These are phyloP conservation scores for Nycticryphes semicollaris DNA, from an alignment of 2,113 vertebrate genomes.

Conservation along the genomic window DNA sequence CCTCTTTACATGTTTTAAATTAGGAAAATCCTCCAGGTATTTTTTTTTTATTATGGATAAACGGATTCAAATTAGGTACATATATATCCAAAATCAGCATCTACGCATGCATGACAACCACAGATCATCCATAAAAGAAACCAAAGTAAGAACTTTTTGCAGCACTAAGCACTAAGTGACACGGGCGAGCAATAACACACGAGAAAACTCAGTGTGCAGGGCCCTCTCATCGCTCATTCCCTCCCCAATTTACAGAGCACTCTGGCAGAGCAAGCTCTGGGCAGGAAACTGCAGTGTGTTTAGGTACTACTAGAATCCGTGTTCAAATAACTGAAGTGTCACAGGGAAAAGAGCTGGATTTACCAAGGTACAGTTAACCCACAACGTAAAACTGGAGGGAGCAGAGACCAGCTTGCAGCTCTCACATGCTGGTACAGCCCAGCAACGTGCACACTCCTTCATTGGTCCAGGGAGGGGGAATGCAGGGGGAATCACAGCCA, in stretches of 20 bases:
- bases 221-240: not conserved
- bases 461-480: not conserved
- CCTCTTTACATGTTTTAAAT: not conserved
- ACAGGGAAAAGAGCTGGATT: not conserved
- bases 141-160: not conserved
- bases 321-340: not conserved
- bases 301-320: not conserved
- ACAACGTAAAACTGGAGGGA: not conserved
- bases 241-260: not conserved
- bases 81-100: not conserved
- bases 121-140: not conserved
- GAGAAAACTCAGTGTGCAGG: not conserved
- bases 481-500: accelerated
- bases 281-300: not conserved
- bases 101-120: not conserved
- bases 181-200: not conserved
- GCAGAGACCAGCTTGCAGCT: not conserved
- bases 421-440: not conserved
- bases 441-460: not conserved
- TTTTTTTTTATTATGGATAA: not conserved
- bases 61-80: not conserved
- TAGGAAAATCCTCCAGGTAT: not conserved
- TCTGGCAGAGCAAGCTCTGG: not conserved
- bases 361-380: not conserved
- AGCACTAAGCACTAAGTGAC: not conserved